Evolutionary conservation across 2,113 vertebrate genomes (phyloP).

Genomic region (Oreotrochilus melanogaster): DNA sequence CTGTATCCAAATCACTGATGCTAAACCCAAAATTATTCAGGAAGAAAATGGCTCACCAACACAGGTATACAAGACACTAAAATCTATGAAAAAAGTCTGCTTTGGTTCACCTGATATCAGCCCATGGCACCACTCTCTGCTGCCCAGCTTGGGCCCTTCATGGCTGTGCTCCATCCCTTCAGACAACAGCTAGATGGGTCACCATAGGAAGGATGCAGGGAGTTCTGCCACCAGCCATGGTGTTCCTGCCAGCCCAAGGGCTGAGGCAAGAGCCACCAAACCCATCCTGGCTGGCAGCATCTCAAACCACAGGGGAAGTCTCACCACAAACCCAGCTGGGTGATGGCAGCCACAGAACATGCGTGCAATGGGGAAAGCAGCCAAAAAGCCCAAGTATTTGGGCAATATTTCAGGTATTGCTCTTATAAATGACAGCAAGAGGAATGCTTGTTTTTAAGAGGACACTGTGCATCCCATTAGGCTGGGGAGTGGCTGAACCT

Average conservation of each 20-base stretch:
- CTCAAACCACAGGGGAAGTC: neutral
- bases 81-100: neutral
- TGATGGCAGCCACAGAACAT: neutral
- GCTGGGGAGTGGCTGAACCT: neutral
- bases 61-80: too few relatives aligned
- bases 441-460: neutral
- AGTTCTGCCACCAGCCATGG: neutral
- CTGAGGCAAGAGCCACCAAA: neutral
- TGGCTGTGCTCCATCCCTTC: neutral
- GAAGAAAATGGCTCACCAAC: too few relatives aligned
- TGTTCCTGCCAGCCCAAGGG: neutral
- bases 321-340: neutral
- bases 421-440: neutral
- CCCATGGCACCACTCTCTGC: neutral
- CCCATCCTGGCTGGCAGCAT: neutral
- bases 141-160: neutral
- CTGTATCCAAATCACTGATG: too few relatives aligned
- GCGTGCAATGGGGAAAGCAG: neutral
- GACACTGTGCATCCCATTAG: neutral
- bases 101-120: neutral
- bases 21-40: too few relatives aligned
- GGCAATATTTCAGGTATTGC: neutral
- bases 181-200: accelerated
- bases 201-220: neutral
- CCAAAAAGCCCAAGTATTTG: neutral